Conservation (phyloP, 2,797 vertebrate species). For the Streptopelia turtur region DNA sequence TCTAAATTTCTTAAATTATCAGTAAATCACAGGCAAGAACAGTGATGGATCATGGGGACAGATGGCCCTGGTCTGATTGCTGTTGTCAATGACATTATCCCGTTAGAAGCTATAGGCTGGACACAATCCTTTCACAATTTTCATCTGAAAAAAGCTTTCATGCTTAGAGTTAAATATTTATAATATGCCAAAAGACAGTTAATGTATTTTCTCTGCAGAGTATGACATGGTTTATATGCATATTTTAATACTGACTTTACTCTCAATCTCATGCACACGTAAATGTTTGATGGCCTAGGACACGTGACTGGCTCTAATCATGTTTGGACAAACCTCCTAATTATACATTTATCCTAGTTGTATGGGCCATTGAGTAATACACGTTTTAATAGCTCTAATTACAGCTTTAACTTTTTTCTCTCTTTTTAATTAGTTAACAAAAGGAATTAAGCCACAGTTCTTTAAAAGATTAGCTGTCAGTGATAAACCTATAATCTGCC, state of each 20-base stretch:
- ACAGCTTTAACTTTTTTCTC: slow-evolving; percentile 13
- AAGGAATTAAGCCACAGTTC: slow-evolving; percentile 52
- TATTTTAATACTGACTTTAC: neutral
- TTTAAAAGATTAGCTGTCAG: slow-evolving; percentile 39
- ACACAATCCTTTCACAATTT: neutral
- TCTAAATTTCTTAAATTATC: neutral
- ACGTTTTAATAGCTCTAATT: slow-evolving; percentile 44
- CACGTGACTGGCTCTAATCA: slow-evolving; percentile 42
- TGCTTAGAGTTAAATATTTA: neutral
- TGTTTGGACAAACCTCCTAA: slow-evolving; percentile 31
- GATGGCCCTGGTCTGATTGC: neutral
- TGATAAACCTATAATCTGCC: slow-evolving; percentile 68
- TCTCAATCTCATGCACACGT: neutral
- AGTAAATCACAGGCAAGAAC: neutral
- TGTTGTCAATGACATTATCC: neutral
- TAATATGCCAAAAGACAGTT: neutral
- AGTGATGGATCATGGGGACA: neutral
- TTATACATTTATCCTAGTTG: slow-evolving; percentile 12
- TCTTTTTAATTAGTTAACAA: slow-evolving; percentile 59
- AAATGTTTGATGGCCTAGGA: neutral
- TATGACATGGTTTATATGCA: neutral
- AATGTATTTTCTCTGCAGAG: neutral
- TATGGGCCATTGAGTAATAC: slow-evolving; percentile 18
- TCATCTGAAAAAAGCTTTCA: neutral
- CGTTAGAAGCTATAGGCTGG: accelerated